Percentiles rank a stretch among this genome's conserved stretches.
These are phyloP conservation scores for Muscicapa adusta DNA, from an alignment of 2,113 vertebrate genomes.

Conservation along the genomic window DNA sequence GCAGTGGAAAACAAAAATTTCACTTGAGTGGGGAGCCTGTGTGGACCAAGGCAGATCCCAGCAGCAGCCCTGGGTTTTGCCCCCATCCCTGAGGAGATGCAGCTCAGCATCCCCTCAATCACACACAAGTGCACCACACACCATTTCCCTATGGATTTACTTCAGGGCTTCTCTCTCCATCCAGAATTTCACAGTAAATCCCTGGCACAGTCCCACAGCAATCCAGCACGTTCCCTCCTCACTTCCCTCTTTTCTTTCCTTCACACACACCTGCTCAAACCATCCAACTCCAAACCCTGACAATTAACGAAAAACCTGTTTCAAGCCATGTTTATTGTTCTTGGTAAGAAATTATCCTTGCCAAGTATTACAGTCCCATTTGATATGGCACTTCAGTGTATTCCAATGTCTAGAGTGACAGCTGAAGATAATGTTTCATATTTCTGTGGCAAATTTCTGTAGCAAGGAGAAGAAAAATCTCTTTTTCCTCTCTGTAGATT, in stretches of 20 bases:
- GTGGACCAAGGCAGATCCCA: rapidly evolving
- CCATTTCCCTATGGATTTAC: background rate
- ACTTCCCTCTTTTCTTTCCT: background rate
- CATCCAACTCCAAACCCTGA: background rate
- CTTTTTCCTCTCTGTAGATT: background rate
- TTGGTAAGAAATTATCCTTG: background rate
- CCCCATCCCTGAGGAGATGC: background rate
- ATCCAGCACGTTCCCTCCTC: background rate
- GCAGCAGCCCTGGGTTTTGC: background rate
- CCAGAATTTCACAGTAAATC: background rate
- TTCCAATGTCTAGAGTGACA: background rate
- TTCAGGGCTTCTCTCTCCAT: background rate
- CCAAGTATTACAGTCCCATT: background rate
- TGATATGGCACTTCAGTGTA: background rate
- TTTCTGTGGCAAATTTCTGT: background rate
- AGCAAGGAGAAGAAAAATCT: background rate
- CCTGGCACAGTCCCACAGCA: background rate
- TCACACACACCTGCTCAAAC: background rate
- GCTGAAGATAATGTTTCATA: background rate
- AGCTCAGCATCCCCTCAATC: rapidly evolving
- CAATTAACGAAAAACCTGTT: background rate
- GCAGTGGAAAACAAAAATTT: background rate
- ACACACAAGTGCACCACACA: background rate
- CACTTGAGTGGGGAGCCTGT: background rate
- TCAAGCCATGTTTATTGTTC: background rate